Percentiles rank a stretch among this genome's conserved stretches.
Evolutionary conservation across 2,888 invertebrate genomes (phyloP).

Genomic region (Pteria penguin): DNA sequence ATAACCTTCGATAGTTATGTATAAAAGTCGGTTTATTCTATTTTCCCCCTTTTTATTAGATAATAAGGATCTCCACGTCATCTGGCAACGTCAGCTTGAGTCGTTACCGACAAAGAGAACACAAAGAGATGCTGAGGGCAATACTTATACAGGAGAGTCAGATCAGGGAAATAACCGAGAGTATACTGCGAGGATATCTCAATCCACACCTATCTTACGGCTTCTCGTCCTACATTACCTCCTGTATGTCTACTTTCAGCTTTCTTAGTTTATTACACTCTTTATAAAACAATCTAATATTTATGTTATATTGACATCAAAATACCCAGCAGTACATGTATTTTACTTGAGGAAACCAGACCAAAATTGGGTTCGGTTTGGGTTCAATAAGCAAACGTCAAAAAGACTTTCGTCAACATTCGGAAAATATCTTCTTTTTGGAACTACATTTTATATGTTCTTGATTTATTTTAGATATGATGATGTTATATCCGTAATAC

Average conservation of each 20-base stretch:
- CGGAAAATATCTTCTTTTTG: no score
- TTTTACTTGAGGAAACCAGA: not conserved
- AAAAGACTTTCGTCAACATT: no score
- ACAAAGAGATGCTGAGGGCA: constrained; percentile 36
- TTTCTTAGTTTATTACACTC: no score
- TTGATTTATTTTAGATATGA: no score
- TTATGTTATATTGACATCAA: no score
- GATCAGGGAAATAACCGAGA: constrained; percentile 40
- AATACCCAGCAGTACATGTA: no score
- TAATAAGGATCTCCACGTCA: constrained; percentile 56
- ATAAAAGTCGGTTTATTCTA: not conserved
- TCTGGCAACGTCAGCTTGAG: constrained; percentile 33
- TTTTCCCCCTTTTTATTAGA: constrained; percentile 32
- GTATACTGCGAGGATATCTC: constrained; percentile 40
- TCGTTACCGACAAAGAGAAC: constrained; percentile 42
- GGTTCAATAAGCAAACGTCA: no score
- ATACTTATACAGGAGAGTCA: constrained; percentile 45
- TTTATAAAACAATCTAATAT: no score
- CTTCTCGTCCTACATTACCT: constrained; percentile 41
- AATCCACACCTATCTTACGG: constrained; percentile 55
- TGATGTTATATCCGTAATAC: no score
- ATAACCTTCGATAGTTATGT: not conserved
- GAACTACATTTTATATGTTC: no score
- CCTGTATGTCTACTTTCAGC: no score
- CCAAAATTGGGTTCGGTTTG: not conserved